Base-by-base conservation (phyloP, 2,888 invertebrate genomes). In the Acanthoscelides obtectus region DNA sequence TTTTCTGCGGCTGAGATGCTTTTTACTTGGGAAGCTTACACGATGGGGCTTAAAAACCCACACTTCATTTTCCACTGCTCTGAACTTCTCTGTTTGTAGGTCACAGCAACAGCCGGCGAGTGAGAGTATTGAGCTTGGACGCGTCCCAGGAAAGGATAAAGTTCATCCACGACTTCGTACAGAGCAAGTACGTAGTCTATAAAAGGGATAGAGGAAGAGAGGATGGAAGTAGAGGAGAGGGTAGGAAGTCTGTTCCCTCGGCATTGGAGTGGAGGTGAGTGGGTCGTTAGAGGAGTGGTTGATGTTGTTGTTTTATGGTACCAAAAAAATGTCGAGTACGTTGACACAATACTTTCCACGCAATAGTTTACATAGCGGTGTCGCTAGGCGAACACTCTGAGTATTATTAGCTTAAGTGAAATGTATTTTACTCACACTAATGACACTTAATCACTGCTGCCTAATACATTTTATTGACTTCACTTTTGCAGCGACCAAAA, bases 131-230 rank as follows among this genome's bases (percentile, higher is more conserved):
- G 22, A 72, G 72, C 69, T 66, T 72, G 67, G 72, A 72, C 64
- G 72, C 72, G 27, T 73, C 73, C 66, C 73, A 71, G 22, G 74
- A 71, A 22, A 71, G 74, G 69, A 70, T 72, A 22, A 73, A 70
- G 22, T 71, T 72, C 69, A 67, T 74, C 64, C 72, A 70, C 45
- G 69, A 74, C 65, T 71, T 72, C 63, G 71, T 74, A 27, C 71
- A 71, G 63, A 71, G 71, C 70, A 76, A 76, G 73, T 73, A 73
- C 70, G 70, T 73, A 22, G 64, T 73, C 69, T 72, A 75, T 71
- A 73, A 69, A 68, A 74, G 73, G 45, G 69, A 71, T 70, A 75
- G 66, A 70, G 71, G 22, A 5, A 66, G 20, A 21, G 5, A 66
- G 21, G 66, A 66, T n/a, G 22, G 45, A 45, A 45, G 45, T 1